Conservation (phyloP, 2,888 invertebrate species). For the Aproaerema taeniolella region DNA sequence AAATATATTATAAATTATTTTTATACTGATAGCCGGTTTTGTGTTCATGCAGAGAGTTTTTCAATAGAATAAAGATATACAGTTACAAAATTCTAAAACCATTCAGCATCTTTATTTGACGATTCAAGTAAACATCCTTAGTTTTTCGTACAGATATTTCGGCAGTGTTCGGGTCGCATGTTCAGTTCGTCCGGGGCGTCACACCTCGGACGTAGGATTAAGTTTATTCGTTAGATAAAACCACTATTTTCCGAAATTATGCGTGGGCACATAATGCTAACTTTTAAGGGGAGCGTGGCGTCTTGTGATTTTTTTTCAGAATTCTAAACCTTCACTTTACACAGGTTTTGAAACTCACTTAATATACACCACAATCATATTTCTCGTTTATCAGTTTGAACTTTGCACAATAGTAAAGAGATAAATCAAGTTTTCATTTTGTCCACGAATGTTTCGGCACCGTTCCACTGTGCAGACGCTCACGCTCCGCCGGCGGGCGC, state of each 20-base stretch:
- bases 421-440: slow-evolving; percentile 4
- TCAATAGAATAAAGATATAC: slow-evolving; percentile 58
- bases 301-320: slow-evolving; percentile 28
- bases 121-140: slow-evolving; percentile 64
- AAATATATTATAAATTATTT: slow-evolving; percentile 72
- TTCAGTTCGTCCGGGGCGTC: slow-evolving; percentile 54
- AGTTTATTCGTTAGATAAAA: slow-evolving; percentile 72
- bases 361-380: no score
- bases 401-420: slow-evolving; percentile 4
- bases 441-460: slow-evolving; percentile 14
- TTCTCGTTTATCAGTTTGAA: no score
- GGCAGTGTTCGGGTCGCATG: slow-evolving; percentile 59
- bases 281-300: slow-evolving; percentile 44
- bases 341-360: slow-evolving; percentile 3
- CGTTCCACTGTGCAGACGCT: slow-evolving; percentile 31
- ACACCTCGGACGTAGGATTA: slow-evolving; percentile 62
- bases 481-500: slow-evolving; percentile 51
- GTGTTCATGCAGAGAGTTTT: slow-evolving; percentile 65
- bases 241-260: slow-evolving; percentile 48
- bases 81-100: slow-evolving; percentile 60
- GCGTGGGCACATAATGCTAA: slow-evolving; percentile 42
- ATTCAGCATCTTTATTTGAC: slow-evolving; percentile 58
- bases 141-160: slow-evolving; percentile 57
- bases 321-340: slow-evolving; percentile 2
- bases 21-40: slow-evolving; percentile 76